These are phyloP conservation scores for Tenualosa thibaudeaui DNA, from an alignment of 2,797 vertebrate genomes.

Conservation along the genomic window DNA sequence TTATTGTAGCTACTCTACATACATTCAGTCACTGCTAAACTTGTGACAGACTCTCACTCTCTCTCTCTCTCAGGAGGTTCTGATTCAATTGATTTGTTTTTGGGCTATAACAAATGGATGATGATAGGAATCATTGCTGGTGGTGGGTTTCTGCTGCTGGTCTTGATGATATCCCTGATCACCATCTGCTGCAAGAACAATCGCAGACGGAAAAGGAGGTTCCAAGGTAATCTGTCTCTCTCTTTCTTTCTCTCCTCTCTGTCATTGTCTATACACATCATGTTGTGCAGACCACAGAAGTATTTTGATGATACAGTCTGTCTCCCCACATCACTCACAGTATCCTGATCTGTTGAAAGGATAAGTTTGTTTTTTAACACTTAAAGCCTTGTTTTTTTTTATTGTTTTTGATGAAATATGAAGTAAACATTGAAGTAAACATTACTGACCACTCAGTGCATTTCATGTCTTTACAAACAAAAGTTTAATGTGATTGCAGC, in stretches of 20 bases:
- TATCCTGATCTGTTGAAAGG: neutral
- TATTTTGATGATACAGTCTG: neutral
- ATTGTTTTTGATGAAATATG: too few species aligned
- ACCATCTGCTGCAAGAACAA: neutral
- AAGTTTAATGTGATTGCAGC: too few species aligned
- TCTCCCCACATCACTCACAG: neutral
- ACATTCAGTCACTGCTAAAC: neutral
- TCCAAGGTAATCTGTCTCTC: neutral
- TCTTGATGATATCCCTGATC: neutral
- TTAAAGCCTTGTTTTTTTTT: too few species aligned
- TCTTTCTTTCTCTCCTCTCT: neutral
- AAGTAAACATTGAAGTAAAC: too few species aligned
- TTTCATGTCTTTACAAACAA: too few species aligned
- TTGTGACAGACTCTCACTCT: neutral
- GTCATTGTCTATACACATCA: neutral
- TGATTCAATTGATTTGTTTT: neutral
- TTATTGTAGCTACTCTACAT: too few species aligned
- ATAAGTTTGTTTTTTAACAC: too few species aligned
- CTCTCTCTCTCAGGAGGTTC: neutral
- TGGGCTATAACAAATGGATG: conserved; percentile 6
- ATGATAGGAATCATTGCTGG: conserved; percentile 3
- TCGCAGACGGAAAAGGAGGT: neutral
- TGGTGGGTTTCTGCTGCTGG: neutral
- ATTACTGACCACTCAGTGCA: too few species aligned
- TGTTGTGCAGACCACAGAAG: neutral